These are phyloP conservation scores for Hyalella azteca DNA, from an alignment of 2,888 invertebrate genomes.

Conservation along the genomic window DNA sequence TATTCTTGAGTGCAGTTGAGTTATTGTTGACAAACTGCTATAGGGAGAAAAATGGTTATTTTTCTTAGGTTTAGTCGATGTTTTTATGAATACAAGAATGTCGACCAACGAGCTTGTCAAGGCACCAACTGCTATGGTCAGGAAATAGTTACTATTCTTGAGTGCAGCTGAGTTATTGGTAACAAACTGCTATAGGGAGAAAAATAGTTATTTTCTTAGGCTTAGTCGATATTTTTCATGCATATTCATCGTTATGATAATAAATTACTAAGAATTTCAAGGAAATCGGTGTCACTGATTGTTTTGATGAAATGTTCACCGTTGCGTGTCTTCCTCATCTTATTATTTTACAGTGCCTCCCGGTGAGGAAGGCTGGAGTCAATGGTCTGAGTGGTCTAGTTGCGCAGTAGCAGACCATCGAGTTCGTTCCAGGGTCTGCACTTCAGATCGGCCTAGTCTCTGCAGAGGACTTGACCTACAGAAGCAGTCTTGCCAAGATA, in stretches of 20 bases:
- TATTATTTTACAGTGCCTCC: constrained; percentile 13
- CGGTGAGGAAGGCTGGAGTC: constrained; percentile 66
- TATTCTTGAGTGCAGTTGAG: too few species aligned
- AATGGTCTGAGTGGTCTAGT: constrained; percentile 72
- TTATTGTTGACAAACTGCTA: too few species aligned
- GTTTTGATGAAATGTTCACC: too few species aligned
- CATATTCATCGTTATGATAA: too few species aligned
- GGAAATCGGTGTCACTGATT: not conserved
- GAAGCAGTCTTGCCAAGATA: constrained; percentile 70
- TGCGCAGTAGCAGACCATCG: constrained; percentile 74
- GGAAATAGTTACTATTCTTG: too few species aligned
- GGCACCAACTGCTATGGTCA: constrained; percentile 45
- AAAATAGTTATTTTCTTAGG: too few species aligned
- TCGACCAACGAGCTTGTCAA: constrained; percentile 46
- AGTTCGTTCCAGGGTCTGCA: constrained; percentile 64
- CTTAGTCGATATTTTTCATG: too few species aligned
- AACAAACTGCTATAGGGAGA: too few species aligned
- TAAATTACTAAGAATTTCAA: not conserved
- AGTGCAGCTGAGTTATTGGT: too few species aligned
- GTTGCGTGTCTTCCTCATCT: not conserved
- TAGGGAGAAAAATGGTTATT: too few species aligned
- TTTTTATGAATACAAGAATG: too few species aligned
- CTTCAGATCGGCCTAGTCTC: constrained; percentile 63
- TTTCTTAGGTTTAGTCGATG: too few species aligned
- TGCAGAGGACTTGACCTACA: constrained; percentile 76